These are phyloP conservation scores for Parnassius smintheus DNA, from an alignment of 2,888 invertebrate species.

Conservation along the genomic window DNA sequence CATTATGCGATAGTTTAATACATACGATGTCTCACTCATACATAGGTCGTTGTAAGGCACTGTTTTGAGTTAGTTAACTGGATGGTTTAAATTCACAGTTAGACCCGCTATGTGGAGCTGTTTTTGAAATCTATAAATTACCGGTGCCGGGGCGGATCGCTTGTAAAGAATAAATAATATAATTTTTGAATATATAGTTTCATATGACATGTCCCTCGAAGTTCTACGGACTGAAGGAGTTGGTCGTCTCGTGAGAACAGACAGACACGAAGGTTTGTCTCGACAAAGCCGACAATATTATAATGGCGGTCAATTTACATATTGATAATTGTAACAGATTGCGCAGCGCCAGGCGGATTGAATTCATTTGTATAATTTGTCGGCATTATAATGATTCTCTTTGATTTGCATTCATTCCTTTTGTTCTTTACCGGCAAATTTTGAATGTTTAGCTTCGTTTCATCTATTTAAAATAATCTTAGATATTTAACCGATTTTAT, in stretches of 20 bases:
- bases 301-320: slow-evolving; percentile 65
- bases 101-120: too few species aligned
- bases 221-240: neutral
- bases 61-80: too few species aligned
- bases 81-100: too few species aligned
- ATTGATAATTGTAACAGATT: slow-evolving; percentile 73
- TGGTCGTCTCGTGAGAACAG: slow-evolving; percentile 17
- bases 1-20: slow-evolving; percentile 8
- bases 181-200: too few species aligned
- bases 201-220: too few species aligned
- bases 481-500: too few species aligned
- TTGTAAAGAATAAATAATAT: too few species aligned
- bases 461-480: too few species aligned
- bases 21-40: too few species aligned
- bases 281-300: slow-evolving; percentile 38
- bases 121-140: too few species aligned
- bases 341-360: slow-evolving; percentile 44
- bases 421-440: slow-evolving; percentile 21
- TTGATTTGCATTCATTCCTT: slow-evolving; percentile 36
- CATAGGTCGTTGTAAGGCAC: neutral
- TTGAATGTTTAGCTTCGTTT: too few species aligned
- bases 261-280: slow-evolving; percentile 11
- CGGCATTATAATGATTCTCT: slow-evolving; percentile 42
- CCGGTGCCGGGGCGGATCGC: too few species aligned
- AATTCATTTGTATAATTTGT: slow-evolving; percentile 63